Base-by-base conservation (phyloP, 2,888 invertebrate species). In the Stegophylla sp. region DNA sequence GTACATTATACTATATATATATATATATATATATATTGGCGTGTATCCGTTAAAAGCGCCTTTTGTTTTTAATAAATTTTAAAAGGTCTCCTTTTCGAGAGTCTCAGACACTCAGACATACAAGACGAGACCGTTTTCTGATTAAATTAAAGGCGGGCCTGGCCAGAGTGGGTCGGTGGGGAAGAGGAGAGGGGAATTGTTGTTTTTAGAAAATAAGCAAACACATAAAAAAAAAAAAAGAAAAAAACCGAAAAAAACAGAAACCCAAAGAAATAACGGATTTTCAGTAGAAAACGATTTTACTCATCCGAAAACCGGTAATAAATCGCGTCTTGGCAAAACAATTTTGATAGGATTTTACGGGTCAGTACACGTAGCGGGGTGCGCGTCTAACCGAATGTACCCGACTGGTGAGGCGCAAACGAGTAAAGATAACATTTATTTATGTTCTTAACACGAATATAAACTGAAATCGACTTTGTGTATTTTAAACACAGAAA, bases 51-150 rank as follows among this genome's bases (percentile, higher is more conserved):
- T 75, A 75, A 64, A 75, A 64, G 64, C 64, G 75, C 23, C 75
- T 66, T 66, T 75, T 75, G 75, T 75, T 75, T 75, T 75, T 75
- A 75, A 75, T 75, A 75, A 41, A 64, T 64, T 75, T 75, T 75
- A 75, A 75, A 64, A 75, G 75, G n/a, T n/a, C n/a, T n/a, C n/a
- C 64, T 53, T 53, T 53, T 34, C 63, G 23, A 51, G 63, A 34
- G 48, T 63, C 23, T 63, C 51, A 41, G n/a, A n/a, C 15, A 3
- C 64, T 13, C 34, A 51, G 20, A 75, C 63, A 51, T 26, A n/a
- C n/a, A 53, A 66, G 48, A 75, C 64, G 12, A 53, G 17, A 51
- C 75, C 64, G 53, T 64, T 75, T 75, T 75, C 64, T 64, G 64
- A 75, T 75, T 75, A 75, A 75, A 75, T 75, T 75, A 75, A 17